These are phyloP conservation scores for Pseudobourletiella spinata DNA, from an alignment of 1,140 invertebrate species.

Conservation along the genomic window DNA sequence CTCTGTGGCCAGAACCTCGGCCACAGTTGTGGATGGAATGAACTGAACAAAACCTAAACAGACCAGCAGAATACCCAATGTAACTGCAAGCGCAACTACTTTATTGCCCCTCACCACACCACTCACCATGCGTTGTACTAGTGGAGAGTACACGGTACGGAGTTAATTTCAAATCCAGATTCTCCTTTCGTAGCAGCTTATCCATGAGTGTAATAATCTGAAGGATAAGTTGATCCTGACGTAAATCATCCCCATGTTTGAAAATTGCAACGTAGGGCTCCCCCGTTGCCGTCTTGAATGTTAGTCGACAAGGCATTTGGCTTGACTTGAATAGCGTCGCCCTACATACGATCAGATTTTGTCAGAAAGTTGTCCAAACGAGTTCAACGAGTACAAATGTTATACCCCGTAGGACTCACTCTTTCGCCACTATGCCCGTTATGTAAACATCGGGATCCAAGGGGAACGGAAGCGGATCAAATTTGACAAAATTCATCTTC, in stretches of 20 bases:
- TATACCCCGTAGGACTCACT: constrained; percentile 43
- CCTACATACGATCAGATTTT: constrained; percentile 39
- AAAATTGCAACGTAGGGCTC: constrained; percentile 84
- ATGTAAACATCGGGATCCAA: constrained; percentile 85
- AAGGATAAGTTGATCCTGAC: constrained; percentile 95
- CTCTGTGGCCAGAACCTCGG: constrained; percentile 78
- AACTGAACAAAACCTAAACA: constrained; percentile 78
- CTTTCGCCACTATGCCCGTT: constrained; percentile 78
- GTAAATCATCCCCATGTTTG: constrained; percentile 96
- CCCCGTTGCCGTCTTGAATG: constrained; percentile 72
- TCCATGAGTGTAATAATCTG: constrained; percentile 99
- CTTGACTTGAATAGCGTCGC: constrained; percentile 94
- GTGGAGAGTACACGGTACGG: constrained; percentile 91
- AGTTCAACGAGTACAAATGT: not conserved
- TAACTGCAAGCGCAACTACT: too few relatives aligned
- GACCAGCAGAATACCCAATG: constrained; percentile 3
- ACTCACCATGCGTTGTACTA: constrained; percentile 75
- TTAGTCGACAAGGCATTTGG: constrained; percentile 92
- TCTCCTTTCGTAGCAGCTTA: constrained; percentile 81
- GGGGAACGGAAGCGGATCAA: constrained; percentile 87
- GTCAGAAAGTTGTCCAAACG: not conserved
- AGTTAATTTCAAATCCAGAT: constrained; percentile 89
- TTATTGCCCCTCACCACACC: too few relatives aligned
- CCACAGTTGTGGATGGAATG: constrained; percentile 87
- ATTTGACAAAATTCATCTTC: constrained; percentile 82